phyloP scores from a whole-genome alignment of 2,797 vertebrate genomes.

The Dendrocincla fuliginosa region DNA sequence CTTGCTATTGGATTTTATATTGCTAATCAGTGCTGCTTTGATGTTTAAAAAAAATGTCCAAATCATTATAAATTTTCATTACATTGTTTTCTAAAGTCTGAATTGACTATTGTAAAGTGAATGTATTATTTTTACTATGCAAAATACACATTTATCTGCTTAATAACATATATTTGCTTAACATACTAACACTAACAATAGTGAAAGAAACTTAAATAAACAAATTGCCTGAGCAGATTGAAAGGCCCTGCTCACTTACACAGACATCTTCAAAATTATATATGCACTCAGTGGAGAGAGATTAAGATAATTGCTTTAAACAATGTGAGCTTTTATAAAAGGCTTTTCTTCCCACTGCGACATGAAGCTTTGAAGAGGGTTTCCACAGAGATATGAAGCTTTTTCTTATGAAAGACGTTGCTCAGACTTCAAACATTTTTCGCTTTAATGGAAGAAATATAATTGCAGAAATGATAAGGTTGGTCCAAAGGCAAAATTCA shows the following conservation, averaged over 20 bases:
- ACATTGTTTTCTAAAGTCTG: background rate
- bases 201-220: background rate
- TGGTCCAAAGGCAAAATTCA: background rate
- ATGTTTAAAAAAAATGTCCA: background rate
- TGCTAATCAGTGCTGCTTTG: background rate
- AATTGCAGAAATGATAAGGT: background rate
- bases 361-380: slow-evolving; percentile 13
- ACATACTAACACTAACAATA: background rate
- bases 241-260: background rate
- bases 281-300: background rate
- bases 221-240: background rate
- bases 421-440: slow-evolving; percentile 26
- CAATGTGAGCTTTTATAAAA: slow-evolving; percentile 5
- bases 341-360: background rate
- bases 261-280: background rate
- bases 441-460: background rate
- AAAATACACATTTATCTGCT: background rate
- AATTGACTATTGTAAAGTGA: background rate
- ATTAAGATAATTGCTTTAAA: slow-evolving; percentile 45
- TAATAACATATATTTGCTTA: background rate
- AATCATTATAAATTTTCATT: background rate
- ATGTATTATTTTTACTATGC: background rate
- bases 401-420: background rate
- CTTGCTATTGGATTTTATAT: background rate
- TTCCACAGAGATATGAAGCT: slow-evolving; percentile 8